Percentiles rank a stretch among this genome's conserved stretches.
These are phyloP conservation scores for Cheilosia variabilis DNA, from an alignment of 2,888 invertebrate species.

Conservation along the genomic window DNA sequence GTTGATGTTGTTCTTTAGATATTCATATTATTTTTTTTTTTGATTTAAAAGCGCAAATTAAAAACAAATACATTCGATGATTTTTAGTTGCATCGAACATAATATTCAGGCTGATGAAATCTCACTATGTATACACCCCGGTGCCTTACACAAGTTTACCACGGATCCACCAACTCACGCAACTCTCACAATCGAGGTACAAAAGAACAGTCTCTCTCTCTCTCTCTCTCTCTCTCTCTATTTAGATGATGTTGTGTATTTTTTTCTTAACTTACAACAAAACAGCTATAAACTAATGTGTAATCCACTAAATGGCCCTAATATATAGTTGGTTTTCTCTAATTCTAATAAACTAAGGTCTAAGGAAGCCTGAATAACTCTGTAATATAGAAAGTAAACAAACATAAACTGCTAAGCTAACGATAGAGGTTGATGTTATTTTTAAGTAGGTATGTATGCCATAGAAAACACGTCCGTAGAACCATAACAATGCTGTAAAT, in stretches of 20 bases:
- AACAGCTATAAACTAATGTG: slow-evolving; percentile 39
- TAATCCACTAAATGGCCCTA: slow-evolving; percentile 58
- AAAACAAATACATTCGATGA: slow-evolving; percentile 76
- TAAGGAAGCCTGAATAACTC: slow-evolving; percentile 28
- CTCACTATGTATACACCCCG: slow-evolving; percentile 89
- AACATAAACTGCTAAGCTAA: background rate
- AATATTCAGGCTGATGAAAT: slow-evolving; percentile 89
- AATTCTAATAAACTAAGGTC: slow-evolving; percentile 34
- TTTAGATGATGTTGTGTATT: slow-evolving; percentile 55
- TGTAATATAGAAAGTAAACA: slow-evolving; percentile 12
- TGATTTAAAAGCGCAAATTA: slow-evolving; percentile 56
- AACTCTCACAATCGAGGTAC: slow-evolving; percentile 87
- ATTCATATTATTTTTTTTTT: slow-evolving; percentile 24
- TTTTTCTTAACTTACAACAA: slow-evolving; percentile 31
- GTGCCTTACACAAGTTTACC: slow-evolving; percentile 86
- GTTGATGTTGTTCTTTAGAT: slow-evolving; percentile 26
- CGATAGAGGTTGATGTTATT: slow-evolving; percentile 20
- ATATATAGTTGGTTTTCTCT: slow-evolving; percentile 27
- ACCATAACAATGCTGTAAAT: slow-evolving; percentile 42
- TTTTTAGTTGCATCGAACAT: slow-evolving; percentile 88
- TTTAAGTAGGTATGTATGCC: slow-evolving; percentile 2
- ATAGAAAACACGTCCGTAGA: background rate
- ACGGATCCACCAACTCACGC: slow-evolving; percentile 87
- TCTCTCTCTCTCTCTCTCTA: slow-evolving; percentile 34
- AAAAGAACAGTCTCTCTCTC: slow-evolving; percentile 48